Evolutionary conservation across 2,888 invertebrate species (phyloP), one percentile per base, ranked within the genome.

Genomic region (Leptopilina myrica): DNA sequence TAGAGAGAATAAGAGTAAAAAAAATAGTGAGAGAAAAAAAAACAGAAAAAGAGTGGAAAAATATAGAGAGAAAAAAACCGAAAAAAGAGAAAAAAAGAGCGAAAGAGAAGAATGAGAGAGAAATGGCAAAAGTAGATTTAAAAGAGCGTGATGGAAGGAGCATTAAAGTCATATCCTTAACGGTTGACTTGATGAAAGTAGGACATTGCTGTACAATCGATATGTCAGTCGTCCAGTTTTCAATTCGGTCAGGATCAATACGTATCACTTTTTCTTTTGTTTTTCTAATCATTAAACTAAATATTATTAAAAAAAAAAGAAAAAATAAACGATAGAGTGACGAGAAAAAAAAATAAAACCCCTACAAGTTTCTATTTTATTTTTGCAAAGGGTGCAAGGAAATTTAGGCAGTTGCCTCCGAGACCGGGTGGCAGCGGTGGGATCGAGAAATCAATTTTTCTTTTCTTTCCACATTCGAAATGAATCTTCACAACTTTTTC

Each of bases 151-250:
- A 73, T 73, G 73, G 73, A 73, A 73, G 73, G 73, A 73, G 56
- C 73, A 73, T 56, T 56, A 73, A 73, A 73, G 73, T 73, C 73
- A 73, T 80, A 86, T 87, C 87, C 86, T 88, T 82, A 43, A 85
- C 81, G 33, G 83, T 84, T 83, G 85, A 86, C 84, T 88, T 83
- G 83, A 86, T 77, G 87, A 86, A 89, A 89, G 85, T 90, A 88
- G 89, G 88, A 88, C 89, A 86, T 85, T 85, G 77, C 80, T 76
- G 79, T 81, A 84, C 81, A 87, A 89, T 89, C 89, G 87, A 90
- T 89, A 89, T 82, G 85, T 88, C 86, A 86, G 87, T 86, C 88
- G 86, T 87, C 85, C 87, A 87, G 86, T 87, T 89, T 89, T 89
- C 87, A 86, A 89, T 88, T 89, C 85, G 85, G 84, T 84, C 85